A percentile compares a stretch with the other conserved stretches of the same genome.
Conservation (phyloP, 2,888 invertebrate genomes). For the Crossocerus cetratus region DNA sequence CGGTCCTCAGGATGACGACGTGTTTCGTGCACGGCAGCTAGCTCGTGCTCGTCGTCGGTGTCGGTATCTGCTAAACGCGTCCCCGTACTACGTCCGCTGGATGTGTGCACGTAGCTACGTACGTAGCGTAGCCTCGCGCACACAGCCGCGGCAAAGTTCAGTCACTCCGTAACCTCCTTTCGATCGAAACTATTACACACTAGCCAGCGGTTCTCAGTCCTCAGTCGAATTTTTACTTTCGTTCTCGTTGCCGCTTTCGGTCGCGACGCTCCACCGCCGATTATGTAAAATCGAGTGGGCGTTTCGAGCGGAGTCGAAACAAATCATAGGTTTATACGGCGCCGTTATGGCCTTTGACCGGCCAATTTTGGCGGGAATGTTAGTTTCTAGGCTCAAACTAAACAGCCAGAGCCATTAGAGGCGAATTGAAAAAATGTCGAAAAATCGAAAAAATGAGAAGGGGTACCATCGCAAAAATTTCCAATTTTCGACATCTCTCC, state of each 20-base stretch:
- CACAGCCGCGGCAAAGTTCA: constrained; percentile 72
- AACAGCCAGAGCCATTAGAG: too few relatives aligned
- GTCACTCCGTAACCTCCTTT: constrained; percentile 77
- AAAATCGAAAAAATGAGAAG: too few relatives aligned
- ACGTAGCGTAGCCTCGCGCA: constrained; percentile 57
- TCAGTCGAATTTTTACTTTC: constrained; percentile 65
- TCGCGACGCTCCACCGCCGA: not conserved
- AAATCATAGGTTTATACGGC: too few relatives aligned
- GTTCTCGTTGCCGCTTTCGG: constrained; percentile 55
- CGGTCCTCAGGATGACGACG: constrained; percentile 26
- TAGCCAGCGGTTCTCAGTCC: constrained; percentile 72
- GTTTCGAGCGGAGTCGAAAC: not conserved
- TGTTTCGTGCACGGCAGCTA: not conserved
- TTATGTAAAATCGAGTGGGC: not conserved
- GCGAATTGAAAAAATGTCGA: too few relatives aligned
- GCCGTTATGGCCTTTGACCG: too few relatives aligned
- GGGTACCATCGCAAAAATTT: too few relatives aligned
- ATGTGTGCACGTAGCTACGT: constrained; percentile 34
- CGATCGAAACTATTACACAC: constrained; percentile 77
- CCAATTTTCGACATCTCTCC: too few relatives aligned
- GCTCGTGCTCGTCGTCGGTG: not conserved
- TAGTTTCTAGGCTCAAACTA: too few relatives aligned
- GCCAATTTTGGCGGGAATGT: too few relatives aligned
- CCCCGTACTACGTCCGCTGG: constrained; percentile 6
- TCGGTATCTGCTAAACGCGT: constrained; percentile 48